These are phyloP conservation scores for Streptopelia turtur DNA, from an alignment of 2,797 vertebrate genomes.

Conservation along the genomic window DNA sequence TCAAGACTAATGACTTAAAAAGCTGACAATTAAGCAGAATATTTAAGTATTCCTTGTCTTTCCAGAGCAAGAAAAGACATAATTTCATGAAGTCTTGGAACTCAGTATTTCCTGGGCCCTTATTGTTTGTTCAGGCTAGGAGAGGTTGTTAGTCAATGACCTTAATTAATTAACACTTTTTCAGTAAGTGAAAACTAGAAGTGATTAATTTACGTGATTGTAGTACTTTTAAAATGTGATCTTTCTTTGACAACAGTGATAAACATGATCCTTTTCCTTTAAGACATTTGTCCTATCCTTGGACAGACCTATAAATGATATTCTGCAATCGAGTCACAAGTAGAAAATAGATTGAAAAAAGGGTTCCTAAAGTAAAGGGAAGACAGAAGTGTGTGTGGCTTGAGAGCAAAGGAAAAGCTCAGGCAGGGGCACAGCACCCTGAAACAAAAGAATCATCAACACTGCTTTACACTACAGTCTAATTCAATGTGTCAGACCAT, in stretches of 20 bases:
- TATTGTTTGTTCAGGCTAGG: neutral
- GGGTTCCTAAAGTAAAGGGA: neutral
- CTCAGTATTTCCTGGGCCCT: neutral
- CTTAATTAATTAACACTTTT: neutral
- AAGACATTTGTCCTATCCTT: neutral
- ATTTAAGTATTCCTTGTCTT: neutral
- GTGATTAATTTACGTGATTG: neutral
- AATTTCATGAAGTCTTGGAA: neutral
- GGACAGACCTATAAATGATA: neutral
- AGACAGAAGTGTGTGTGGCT: neutral
- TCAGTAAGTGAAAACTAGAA: neutral
- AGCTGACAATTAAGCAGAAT: neutral
- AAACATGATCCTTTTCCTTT: neutral
- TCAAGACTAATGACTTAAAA: neutral
- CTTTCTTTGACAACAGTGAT: neutral
- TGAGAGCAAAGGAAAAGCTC: neutral
- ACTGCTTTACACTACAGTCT: constrained; percentile 62
- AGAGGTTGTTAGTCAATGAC: neutral
- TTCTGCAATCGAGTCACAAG: neutral
- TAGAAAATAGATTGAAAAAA: neutral
- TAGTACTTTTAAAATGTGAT: neutral
- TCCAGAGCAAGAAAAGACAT: neutral
- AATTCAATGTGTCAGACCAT: constrained; percentile 89
- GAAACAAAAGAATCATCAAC: constrained; percentile 78
- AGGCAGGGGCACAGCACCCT: neutral